Percentiles rank a stretch among this genome's conserved stretches.
Conservation (phyloP, 2,888 invertebrate species). For the Melangyna quadrimaculata region DNA sequence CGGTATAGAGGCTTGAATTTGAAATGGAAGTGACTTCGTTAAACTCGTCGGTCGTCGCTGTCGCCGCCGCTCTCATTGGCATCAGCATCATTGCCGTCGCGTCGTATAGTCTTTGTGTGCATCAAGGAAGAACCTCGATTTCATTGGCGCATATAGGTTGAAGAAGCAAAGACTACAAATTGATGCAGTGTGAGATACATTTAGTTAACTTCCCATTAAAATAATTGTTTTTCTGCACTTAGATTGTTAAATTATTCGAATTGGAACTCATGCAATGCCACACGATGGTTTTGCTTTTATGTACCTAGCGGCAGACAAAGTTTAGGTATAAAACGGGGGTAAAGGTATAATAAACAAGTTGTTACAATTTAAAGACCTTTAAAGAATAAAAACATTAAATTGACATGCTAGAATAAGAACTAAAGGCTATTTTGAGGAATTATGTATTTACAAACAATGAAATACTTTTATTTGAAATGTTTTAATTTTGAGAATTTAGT, state of each 20-base stretch:
- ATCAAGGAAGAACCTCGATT: slow-evolving; percentile 49
- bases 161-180: slow-evolving; percentile 41
- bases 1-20: slow-evolving; percentile 11
- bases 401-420: too few species aligned
- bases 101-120: slow-evolving; percentile 21
- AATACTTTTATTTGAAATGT: too few species aligned
- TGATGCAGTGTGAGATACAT: slow-evolving; percentile 56
- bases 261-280: slow-evolving; percentile 20
- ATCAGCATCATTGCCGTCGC: neutral
- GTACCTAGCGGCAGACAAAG: too few species aligned
- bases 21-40: slow-evolving; percentile 9
- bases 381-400: too few species aligned
- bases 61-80: neutral
- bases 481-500: too few species aligned
- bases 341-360: too few species aligned
- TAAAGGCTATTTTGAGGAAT: too few species aligned
- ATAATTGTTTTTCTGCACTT: slow-evolving; percentile 45
- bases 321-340: too few species aligned
- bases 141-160: slow-evolving; percentile 70
- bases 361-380: too few species aligned
- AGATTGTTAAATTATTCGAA: slow-evolving; percentile 24
- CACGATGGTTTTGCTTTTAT: neutral
- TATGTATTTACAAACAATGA: too few species aligned
- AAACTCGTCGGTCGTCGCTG: neutral
- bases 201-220: slow-evolving; percentile 55